Base-by-base conservation (phyloP, 2,888 invertebrate species). In the Watsonalla binaria region DNA sequence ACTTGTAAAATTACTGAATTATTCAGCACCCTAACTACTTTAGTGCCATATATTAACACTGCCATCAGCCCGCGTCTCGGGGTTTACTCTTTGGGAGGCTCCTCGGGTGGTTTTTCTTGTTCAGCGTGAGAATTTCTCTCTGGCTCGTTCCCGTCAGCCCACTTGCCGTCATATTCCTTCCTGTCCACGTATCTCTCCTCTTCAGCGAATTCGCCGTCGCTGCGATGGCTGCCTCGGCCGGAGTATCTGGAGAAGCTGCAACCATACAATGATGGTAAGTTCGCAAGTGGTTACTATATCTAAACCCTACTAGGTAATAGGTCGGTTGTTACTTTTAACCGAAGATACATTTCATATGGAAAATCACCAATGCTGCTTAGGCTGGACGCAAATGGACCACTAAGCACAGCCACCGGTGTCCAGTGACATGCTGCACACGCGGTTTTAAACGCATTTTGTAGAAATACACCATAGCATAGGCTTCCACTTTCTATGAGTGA, bases 91-190 rank as follows among this genome's bases (percentile, higher is more conserved):
- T 90, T 88, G 62, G 86, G 83, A 6, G 78, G 70, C 50, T 74
- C 82, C 57, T 84, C 84, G n/a, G 80, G 74, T 6, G 86, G 82
- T 58, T 87, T 86, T 35, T 89, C 86, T 50, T 24, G 24, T 24
- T 88, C 88, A 0, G 74, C 54, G 57, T 80, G 77, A 7, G 72
- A 57, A 48, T 70, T 72, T 51, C 84, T 72, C 45, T 87, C 89
- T 0, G 89, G 88, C 54, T 92, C 92, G 55, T 92, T 92, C 39
- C 92, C 92, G 54, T 93, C 93, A 0, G 93, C 93, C 93, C 93
- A 93, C 74, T 93, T 93, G 5, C 93, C 93, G 65, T 93, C 93
- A 68, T 93, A 93, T 62, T 93, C 92, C 76, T 93, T 93, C 52
- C 93, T 84, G 76, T 93, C 92, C 56, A 92, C 92, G 75, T 90